Evolutionary conservation across 2,113 vertebrate species (phyloP).

Genomic region (Glaucomys volans): DNA sequence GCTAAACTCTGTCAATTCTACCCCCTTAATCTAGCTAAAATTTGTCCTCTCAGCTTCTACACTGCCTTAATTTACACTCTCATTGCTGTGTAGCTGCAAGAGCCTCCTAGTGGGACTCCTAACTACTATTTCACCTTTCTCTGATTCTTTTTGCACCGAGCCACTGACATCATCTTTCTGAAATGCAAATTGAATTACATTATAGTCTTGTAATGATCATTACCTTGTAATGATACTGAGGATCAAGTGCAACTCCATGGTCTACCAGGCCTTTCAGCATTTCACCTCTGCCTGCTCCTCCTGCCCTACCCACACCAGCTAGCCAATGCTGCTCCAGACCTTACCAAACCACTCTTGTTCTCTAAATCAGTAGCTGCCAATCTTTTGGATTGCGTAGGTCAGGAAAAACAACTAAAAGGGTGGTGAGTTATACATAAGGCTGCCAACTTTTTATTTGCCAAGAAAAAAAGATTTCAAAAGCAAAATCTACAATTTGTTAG

Average conservation of each 20-base stretch:
- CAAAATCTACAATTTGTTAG: background rate
- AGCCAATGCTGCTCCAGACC: background rate
- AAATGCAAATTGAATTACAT: slow-evolving; percentile 15
- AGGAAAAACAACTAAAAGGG: background rate
- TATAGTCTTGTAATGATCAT: background rate
- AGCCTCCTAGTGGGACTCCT: background rate
- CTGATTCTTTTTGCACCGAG: background rate
- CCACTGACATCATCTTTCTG: background rate
- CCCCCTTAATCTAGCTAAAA: background rate
- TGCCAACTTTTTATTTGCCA: slow-evolving; percentile 5
- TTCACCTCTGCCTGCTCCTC: background rate
- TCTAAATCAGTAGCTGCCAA: background rate
- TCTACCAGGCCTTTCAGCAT: background rate
- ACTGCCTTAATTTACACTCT: background rate
- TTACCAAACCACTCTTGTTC: background rate
- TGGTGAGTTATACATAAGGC: background rate
- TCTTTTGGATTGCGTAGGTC: background rate
- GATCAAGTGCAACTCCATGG: background rate
- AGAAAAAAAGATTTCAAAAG: slow-evolving; percentile 2
- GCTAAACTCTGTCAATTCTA: background rate
- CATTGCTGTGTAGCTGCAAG: background rate
- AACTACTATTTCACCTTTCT: background rate
- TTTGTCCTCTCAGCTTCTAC: background rate
- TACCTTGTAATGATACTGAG: background rate
- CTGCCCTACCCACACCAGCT: background rate